Base-by-base conservation (phyloP, 2,797 vertebrate species). In the Leptatherina wallacei region DNA sequence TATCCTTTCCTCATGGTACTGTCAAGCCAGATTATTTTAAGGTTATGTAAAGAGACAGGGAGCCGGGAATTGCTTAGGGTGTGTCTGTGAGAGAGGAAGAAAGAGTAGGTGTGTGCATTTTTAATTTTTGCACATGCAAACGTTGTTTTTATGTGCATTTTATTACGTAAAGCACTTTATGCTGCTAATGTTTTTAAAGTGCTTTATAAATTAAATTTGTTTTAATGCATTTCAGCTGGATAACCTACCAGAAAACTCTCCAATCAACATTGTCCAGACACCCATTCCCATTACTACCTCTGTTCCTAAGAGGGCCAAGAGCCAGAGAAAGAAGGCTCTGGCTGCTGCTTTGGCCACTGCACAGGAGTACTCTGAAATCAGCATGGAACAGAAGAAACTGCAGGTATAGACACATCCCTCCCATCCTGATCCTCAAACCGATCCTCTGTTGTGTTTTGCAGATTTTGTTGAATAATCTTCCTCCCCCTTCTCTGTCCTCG, bases 231-330 rank as follows among this genome's bases (percentile, higher is more conserved):
- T 35, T 70, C 81, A 99, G 98, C 89, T 99, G 94, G 96, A 98
- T 85, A 97, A 97, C 82, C 94, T 99, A 61, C 97, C 96, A 67
- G 97, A 98, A 87, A 98, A 97, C 91, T 99, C 97, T 68, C 98
- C 98, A 68, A 99, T 99, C 93, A 98, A 95, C 85, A 99, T 99
- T 65, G 97, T 99, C 78, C 98, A 99, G 89, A 99, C 98, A 27
- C 98, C 98, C 20, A 99, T 99, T 88, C 98, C 98, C 51, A 99
- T 99, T 81, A 99, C 98, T 76, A 99, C 97, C 33, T 98, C 97
- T 9, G 97, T 99, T 83, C 97, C 98, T 61, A 99, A 99, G 91
- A 95, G 98, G 75, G 97, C 98, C 73, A 99, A 99, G 92, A 99
- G 98, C 91, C 98, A 99, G 92, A 97, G 98, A 93, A 99, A 99